A percentile compares a stretch with the other conserved stretches of the same genome.
Evolutionary conservation across 2,888 invertebrate genomes (phyloP).

Genomic region (Incurvaria masculella): DNA sequence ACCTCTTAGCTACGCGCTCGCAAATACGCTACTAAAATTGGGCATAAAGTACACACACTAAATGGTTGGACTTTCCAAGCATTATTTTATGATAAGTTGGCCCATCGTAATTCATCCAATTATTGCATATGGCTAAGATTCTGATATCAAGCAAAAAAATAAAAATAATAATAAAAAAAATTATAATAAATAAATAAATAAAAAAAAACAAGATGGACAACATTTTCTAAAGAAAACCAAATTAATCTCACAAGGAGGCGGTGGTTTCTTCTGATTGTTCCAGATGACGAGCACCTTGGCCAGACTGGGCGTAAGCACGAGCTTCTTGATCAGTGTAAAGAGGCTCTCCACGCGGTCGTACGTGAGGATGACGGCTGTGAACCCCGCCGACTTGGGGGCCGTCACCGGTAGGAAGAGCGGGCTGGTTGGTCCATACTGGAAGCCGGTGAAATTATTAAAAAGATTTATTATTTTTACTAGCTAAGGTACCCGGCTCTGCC

Average conservation of each 20-base stretch:
- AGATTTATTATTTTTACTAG: slow-evolving; percentile 15
- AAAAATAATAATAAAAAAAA: too few species aligned
- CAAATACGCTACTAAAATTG: too few species aligned
- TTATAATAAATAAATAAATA: not conserved
- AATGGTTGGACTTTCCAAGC: too few species aligned
- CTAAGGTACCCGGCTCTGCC: too few species aligned
- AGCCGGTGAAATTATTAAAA: slow-evolving; percentile 9
- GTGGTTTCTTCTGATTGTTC: slow-evolving; percentile 92
- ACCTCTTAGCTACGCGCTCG: too few species aligned
- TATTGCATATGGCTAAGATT: too few species aligned
- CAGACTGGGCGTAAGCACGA: slow-evolving; percentile 85
- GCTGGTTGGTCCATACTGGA: slow-evolving; percentile 61
- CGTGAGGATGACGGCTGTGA: slow-evolving; percentile 94
- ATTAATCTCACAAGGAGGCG: slow-evolving; percentile 85
- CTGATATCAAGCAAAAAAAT: too few species aligned
- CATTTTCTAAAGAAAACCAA: too few species aligned
- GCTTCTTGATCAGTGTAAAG: slow-evolving; percentile 78
- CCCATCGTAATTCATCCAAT: too few species aligned
- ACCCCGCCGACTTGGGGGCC: slow-evolving; percentile 82
- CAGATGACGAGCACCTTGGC: slow-evolving; percentile 91
- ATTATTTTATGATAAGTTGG: too few species aligned
- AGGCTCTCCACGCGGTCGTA: slow-evolving; percentile 90
- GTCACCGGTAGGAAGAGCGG: slow-evolving; percentile 85
- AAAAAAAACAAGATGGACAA: not conserved
- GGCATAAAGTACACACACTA: too few species aligned